These are phyloP conservation scores for Petrocephalus sullivani DNA, from an alignment of 2,797 vertebrate species.

Conservation along the genomic window DNA sequence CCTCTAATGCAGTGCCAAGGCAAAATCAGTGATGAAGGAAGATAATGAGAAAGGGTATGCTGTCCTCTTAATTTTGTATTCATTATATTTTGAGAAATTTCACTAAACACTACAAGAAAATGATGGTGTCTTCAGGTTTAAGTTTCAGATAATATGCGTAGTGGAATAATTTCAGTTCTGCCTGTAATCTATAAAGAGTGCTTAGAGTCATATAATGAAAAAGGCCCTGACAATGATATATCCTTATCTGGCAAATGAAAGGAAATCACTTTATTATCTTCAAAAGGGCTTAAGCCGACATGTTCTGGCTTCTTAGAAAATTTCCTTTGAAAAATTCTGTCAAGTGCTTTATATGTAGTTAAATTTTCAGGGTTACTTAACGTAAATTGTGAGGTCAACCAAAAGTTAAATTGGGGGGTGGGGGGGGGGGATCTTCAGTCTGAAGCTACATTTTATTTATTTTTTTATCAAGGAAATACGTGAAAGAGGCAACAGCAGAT, in stretches of 20 bases:
- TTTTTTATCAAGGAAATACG: neutral
- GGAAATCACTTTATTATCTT: slow-evolving; percentile 7
- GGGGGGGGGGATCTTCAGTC: neutral
- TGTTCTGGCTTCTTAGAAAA: slow-evolving; percentile 4
- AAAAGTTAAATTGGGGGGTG: neutral
- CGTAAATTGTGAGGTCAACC: slow-evolving; percentile 5
- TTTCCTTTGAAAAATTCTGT: slow-evolving; percentile 7
- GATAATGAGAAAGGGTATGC: neutral
- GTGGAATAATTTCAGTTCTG: neutral
- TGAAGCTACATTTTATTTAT: neutral
- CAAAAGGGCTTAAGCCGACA: slow-evolving; percentile 22
- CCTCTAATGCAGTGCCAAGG: neutral
- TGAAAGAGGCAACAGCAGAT: neutral
- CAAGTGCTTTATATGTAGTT: slow-evolving; percentile 9
- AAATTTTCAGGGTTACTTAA: slow-evolving; percentile 10
- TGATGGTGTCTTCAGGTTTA: neutral
- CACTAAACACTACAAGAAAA: neutral
- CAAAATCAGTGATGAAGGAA: neutral
- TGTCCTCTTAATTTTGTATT: neutral
- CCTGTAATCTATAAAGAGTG: neutral
- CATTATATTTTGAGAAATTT: neutral
- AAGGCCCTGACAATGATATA: neutral
- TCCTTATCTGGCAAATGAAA: slow-evolving; percentile 18
- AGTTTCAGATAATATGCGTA: neutral
- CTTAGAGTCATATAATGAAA: slow-evolving; percentile 17